Evolutionary conservation across 2,113 vertebrate genomes (phyloP).

Genomic region (Lutjanus erythropterus): DNA sequence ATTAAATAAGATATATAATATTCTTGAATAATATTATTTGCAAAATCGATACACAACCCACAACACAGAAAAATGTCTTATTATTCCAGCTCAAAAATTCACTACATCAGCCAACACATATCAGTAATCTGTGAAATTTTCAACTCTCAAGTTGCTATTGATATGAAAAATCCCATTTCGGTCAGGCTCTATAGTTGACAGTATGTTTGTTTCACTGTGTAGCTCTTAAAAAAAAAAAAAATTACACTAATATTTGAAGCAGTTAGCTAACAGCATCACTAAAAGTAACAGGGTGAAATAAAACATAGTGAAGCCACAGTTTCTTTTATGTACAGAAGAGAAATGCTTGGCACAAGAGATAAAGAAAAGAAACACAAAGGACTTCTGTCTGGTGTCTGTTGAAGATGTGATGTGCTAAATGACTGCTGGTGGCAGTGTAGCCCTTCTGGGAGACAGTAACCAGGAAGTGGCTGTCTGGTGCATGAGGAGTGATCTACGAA

Average conservation of each 20-base stretch:
- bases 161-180: no score
- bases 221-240: not conserved
- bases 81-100: no score
- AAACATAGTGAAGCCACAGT: not conserved
- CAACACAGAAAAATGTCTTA: no score
- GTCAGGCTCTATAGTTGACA: no score
- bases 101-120: no score
- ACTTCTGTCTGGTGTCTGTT: constrained; percentile 14
- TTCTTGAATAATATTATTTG: no score
- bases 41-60: no score
- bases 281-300: not conserved
- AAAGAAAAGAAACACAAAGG: constrained; percentile 1
- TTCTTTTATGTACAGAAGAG: not conserved
- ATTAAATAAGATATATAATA: no score
- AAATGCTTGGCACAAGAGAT: constrained; percentile 8
- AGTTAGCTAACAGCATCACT: not conserved
- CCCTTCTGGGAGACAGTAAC: constrained; percentile 46
- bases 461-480: constrained; percentile 41
- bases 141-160: no score
- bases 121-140: no score
- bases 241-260: not conserved
- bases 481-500: constrained; percentile 45
- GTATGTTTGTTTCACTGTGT: not conserved
- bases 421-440: constrained; percentile 59
- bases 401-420: constrained; percentile 40